phyloP scores from a whole-genome alignment of 2,797 vertebrate species.

The Malurus leucopterus region DNA sequence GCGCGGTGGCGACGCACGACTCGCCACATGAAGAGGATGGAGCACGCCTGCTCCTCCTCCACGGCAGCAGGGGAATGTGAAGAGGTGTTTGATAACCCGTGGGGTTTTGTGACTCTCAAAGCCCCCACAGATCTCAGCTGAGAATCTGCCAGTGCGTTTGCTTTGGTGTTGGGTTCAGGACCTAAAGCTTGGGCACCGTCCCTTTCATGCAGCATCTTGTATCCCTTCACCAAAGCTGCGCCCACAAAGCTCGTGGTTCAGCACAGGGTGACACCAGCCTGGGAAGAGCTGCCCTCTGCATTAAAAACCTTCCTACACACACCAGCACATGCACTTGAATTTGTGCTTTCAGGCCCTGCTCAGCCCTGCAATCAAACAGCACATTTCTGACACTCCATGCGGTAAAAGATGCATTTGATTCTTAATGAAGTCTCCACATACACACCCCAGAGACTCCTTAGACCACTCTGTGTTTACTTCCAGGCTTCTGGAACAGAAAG shows the following conservation, averaged over 20 bases:
- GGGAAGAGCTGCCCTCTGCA: neutral
- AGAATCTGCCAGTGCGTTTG: neutral
- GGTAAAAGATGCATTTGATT: neutral
- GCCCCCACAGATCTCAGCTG: neutral
- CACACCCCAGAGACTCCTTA: neutral
- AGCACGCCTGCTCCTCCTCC: neutral
- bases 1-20: rapidly evolving
- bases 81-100: neutral
- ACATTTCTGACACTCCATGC: neutral
- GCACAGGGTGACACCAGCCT: neutral
- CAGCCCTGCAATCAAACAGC: neutral
- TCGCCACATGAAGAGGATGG: neutral
- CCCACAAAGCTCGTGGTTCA: neutral
- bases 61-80: neutral
- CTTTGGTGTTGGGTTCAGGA: neutral
- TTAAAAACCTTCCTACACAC: neutral
- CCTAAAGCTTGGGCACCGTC: neutral
- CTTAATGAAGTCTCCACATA: neutral
- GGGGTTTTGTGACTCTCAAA: neutral
- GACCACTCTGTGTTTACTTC: neutral
- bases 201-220: neutral
- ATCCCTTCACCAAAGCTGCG: neutral
- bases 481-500: neutral
- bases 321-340: rapidly evolving
- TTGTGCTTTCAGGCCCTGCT: neutral